These are phyloP conservation scores for Drosophila ercepeae DNA, from an alignment of 1,140 invertebrate species.

Conservation along the genomic window DNA sequence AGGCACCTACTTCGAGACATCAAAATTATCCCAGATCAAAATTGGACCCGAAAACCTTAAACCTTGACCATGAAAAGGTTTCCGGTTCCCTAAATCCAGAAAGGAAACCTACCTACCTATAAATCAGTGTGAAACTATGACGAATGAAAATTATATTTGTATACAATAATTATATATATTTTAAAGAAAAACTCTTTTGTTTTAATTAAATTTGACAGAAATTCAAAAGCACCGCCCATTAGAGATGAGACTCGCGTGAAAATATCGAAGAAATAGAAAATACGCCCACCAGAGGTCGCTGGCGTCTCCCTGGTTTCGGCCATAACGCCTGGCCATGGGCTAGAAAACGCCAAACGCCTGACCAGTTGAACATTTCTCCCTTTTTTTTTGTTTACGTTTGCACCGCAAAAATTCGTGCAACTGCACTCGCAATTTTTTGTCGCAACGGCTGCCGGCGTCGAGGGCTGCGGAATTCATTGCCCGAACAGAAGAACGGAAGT, in stretches of 20 bases:
- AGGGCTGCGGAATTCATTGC: background rate
- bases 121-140: no score
- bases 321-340: background rate
- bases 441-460: conserved; percentile 14
- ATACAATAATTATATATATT: no score
- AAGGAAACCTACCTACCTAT: no score
- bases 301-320: background rate
- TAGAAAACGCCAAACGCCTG: conserved; percentile 43
- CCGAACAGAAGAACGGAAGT: background rate
- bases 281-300: background rate
- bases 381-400: conserved; percentile 73
- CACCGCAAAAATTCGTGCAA: conserved; percentile 42
- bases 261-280: background rate
- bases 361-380: conserved; percentile 31
- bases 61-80: no score
- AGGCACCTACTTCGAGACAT: no score
- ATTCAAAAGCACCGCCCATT: background rate
- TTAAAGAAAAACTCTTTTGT: no score
- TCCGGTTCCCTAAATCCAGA: no score
- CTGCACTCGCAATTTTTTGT: conserved; percentile 35
- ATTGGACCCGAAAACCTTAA: no score
- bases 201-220: no score
- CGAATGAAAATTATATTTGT: no score
- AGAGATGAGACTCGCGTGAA: background rate
- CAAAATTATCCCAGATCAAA: no score